Evolutionary conservation across 2,888 invertebrate species (phyloP).

Genomic region (Cyclophora punctaria): DNA sequence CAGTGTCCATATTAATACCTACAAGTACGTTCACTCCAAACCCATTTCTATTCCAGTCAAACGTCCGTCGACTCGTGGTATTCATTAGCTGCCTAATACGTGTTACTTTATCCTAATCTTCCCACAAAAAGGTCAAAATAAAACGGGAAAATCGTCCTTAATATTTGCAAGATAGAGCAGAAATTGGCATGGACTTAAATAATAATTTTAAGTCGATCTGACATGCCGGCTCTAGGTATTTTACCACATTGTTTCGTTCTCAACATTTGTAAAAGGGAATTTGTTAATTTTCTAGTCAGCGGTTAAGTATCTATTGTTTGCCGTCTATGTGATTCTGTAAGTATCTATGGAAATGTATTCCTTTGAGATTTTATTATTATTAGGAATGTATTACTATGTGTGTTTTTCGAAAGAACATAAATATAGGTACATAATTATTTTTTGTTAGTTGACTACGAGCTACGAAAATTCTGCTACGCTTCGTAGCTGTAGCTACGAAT

Average conservation of each 20-base stretch:
- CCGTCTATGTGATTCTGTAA: no score
- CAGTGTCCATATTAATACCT: no score
- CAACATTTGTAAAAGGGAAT: conserved; percentile 46
- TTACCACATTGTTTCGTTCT: conserved; percentile 54
- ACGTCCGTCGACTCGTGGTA: conserved; percentile 56
- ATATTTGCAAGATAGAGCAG: conserved; percentile 12
- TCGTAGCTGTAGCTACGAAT: no score
- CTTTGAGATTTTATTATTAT: no score
- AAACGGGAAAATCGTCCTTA: conserved; percentile 27
- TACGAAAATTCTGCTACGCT: no score
- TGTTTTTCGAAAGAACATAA: no score
- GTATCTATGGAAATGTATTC: no score
- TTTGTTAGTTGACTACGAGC: no score
- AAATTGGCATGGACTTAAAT: conserved; percentile 12
- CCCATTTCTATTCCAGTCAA: conserved; percentile 36
- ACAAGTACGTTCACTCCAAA: conserved; percentile 2
- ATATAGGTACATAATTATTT: no score
- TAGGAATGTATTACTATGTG: no score
- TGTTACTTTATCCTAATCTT: conserved; percentile 66
- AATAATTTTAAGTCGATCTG: conserved; percentile 52
- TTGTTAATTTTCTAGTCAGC: conserved; percentile 50
- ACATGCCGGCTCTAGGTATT: conserved; percentile 48
- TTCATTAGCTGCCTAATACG: conserved; percentile 67
- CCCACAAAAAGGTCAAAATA: conserved; percentile 34
- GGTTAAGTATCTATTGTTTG: conserved; percentile 27